A percentile compares a stretch with the other conserved stretches of the same genome.
Conservation (phyloP, 2,797 vertebrate genomes). For the Coilia nasus region DNA sequence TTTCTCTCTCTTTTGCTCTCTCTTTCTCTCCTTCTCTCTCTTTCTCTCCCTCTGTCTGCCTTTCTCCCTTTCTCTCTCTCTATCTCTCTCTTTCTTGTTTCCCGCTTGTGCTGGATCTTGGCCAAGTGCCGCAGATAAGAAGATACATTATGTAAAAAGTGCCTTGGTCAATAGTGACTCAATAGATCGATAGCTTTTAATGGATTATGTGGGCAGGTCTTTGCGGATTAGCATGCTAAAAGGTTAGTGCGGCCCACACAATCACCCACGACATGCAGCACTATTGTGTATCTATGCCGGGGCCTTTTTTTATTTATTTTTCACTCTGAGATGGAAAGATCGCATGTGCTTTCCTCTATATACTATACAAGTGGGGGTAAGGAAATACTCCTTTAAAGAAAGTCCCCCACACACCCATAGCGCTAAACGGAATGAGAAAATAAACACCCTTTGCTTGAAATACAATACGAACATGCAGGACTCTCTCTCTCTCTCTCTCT, state of each 20-base stretch:
- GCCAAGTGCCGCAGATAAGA: constrained; percentile 10
- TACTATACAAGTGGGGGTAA: constrained; percentile 36
- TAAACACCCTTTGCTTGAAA: constrained; percentile 33
- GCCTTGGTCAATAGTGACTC: constrained; percentile 54
- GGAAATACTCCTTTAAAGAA: constrained; percentile 44
- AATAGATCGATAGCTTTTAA: constrained; percentile 63
- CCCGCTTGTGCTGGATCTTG: background rate
- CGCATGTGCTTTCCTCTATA: background rate
- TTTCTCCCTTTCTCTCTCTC: background rate
- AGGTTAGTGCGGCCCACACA: constrained; percentile 49
- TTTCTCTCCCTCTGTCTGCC: background rate
- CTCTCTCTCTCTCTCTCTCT: background rate
- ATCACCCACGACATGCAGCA: constrained; percentile 50
- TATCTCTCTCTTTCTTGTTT: background rate
- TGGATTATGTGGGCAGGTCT: constrained; percentile 66
- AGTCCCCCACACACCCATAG: background rate
- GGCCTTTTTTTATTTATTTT: constrained; percentile 35
- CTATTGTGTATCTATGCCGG: constrained; percentile 23
- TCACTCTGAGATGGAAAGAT: background rate
- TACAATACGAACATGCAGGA: constrained; percentile 24
- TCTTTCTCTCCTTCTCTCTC: background rate
- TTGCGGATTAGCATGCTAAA: constrained; percentile 55
- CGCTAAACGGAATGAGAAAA: constrained; percentile 18
- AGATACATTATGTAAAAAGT: constrained; percentile 30
- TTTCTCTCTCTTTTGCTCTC: background rate